These are phyloP conservation scores for Gonioctena quinquepunctata DNA, from an alignment of 1,140 invertebrate species.

Conservation along the genomic window DNA sequence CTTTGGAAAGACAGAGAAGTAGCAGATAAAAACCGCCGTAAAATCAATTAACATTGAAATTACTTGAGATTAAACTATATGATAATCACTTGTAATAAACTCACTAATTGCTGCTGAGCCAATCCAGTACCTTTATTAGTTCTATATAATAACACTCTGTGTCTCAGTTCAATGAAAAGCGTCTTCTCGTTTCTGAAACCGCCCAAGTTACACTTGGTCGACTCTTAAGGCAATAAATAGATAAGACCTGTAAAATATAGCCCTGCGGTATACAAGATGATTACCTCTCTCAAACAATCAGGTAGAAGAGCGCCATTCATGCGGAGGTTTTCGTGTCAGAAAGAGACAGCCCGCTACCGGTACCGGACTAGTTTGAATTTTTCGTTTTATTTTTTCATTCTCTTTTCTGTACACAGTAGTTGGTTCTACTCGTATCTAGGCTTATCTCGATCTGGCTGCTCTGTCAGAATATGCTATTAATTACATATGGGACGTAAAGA, in stretches of 20 bases:
- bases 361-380: slow-evolving; percentile 14
- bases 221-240: slow-evolving; percentile 44
- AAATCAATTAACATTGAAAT: slow-evolving; percentile 50
- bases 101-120: slow-evolving; percentile 47
- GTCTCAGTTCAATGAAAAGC: slow-evolving; percentile 15
- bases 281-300: slow-evolving; percentile 41
- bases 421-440: slow-evolving; percentile 11
- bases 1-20: background rate
- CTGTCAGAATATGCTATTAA: slow-evolving; percentile 6
- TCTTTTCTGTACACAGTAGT: slow-evolving; percentile 9
- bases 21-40: slow-evolving; percentile 27
- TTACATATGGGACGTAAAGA: slow-evolving; percentile 7
- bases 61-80: slow-evolving; percentile 47
- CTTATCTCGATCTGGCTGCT: background rate
- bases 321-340: background rate
- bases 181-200: background rate
- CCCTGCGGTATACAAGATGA: slow-evolving; percentile 32
- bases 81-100: slow-evolving; percentile 51
- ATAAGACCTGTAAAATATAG: slow-evolving; percentile 46
- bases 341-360: background rate
- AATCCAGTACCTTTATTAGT: slow-evolving; percentile 43
- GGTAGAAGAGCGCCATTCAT: slow-evolving; percentile 11
- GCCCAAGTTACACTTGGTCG: slow-evolving; percentile 17
- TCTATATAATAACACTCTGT: slow-evolving; percentile 40
- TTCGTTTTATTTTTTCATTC: slow-evolving; percentile 4